A percentile compares a stretch with the other conserved stretches of the same genome.
Evolutionary conservation across 92 coral and sea anemone genomes (phyloP).

Genomic region (Zoanthus sociatus): DNA sequence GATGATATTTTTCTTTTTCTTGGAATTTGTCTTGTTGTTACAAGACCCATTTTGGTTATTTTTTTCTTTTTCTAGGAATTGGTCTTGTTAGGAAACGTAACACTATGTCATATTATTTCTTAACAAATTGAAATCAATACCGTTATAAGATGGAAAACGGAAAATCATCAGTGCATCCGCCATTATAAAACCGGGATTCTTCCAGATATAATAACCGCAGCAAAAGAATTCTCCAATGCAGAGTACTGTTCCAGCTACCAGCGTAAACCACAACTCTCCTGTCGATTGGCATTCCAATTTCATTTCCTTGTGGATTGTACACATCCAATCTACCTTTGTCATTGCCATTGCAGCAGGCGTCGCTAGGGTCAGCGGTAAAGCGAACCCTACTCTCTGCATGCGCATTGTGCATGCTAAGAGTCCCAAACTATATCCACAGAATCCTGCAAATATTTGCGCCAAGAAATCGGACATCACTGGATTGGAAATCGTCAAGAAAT

Average conservation of each 20-base stretch:
- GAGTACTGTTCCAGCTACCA: conserved; percentile 51
- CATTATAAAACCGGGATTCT: conserved; percentile 59
- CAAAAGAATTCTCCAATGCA: conserved; percentile 61
- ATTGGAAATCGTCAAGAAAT: conserved; percentile 47
- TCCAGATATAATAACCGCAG: conserved; percentile 60
- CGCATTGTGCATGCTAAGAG: conserved; percentile 68
- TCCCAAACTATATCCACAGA: conserved; percentile 62
- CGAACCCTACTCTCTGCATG: conserved; percentile 66
- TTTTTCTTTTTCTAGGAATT: too few relatives aligned
- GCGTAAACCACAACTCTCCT: conserved; percentile 35
- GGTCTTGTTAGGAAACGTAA: background rate
- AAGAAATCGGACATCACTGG: conserved; percentile 59
- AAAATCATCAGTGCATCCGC: conserved; percentile 51
- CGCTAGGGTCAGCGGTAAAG: conserved; percentile 67
- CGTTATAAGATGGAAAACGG: conserved; percentile 70
- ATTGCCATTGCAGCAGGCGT: conserved; percentile 58
- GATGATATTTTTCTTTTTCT: too few relatives aligned
- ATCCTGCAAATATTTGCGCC: conserved; percentile 54
- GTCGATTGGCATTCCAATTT: conserved; percentile 49
- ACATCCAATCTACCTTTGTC: conserved; percentile 50
- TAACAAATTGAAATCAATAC: background rate
- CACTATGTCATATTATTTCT: background rate
- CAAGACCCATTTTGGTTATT: background rate
- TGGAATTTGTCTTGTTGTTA: background rate
- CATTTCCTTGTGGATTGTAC: conserved; percentile 35